phyloP scores from a whole-genome alignment of 2,888 invertebrate genomes.

The Xestia rhomboidea region DNA sequence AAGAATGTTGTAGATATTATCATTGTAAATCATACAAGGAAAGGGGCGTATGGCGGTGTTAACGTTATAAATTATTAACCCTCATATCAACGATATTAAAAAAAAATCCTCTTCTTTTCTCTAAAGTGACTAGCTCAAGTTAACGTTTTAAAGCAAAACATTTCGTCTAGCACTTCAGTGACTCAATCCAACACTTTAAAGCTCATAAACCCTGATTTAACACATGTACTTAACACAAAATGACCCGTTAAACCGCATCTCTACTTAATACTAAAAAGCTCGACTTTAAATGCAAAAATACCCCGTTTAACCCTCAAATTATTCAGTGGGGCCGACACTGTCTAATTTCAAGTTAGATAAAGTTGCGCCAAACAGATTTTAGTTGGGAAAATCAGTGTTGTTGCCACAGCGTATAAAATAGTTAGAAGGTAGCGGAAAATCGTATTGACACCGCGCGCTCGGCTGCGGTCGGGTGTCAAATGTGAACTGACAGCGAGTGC shows the following conservation, averaged over 20 bases:
- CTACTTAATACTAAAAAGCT: conserved; percentile 46
- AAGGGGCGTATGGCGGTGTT: background rate
- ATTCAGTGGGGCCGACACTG: conserved; percentile 34
- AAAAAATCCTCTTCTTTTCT: background rate
- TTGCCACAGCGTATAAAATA: conserved; percentile 71
- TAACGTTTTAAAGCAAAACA: conserved; percentile 6
- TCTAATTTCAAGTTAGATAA: conserved; percentile 53
- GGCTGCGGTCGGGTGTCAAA: conserved; percentile 62
- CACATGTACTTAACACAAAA: conserved; percentile 59
- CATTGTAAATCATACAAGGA: background rate
- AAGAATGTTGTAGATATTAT: background rate
- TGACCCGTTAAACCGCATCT: conserved; percentile 31
- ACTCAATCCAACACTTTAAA: conserved; percentile 37
- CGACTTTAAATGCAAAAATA: conserved; percentile 53
- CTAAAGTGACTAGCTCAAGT: background rate
- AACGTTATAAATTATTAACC: background rate
- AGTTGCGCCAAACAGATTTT: conserved; percentile 51
- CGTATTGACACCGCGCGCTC: conserved; percentile 74
- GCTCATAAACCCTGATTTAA: conserved; percentile 60
- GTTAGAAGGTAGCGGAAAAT: conserved; percentile 73
- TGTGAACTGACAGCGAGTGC: conserved; percentile 50
- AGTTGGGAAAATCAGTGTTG: conserved; percentile 42
- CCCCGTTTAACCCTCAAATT: conserved; percentile 35
- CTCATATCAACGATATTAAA: background rate
- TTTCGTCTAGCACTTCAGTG: conserved; percentile 5